Evolutionary conservation across 2,888 invertebrate genomes (phyloP), one percentile per base, ranked within the genome.

Genomic region (Drosophila longiperda): DNA sequence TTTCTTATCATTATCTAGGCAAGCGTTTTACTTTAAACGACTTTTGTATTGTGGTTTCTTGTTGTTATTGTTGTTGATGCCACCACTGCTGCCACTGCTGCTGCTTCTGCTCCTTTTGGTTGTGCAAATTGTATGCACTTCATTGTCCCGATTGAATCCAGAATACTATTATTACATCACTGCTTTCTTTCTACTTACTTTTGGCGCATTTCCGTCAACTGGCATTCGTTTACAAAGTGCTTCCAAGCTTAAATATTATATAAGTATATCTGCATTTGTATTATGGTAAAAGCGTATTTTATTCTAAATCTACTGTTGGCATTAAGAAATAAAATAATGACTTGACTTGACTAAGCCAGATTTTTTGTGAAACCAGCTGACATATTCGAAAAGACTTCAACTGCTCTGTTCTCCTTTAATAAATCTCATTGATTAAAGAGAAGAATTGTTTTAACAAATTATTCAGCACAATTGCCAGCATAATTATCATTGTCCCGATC

Each of bases 401-500:
- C 45, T 23, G 23, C 45, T 45, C 23, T 23, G 23, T 15, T 15
- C 8, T 3, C 15, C 8, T 15, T 20, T 23, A 1, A 2, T 8
- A 45, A 20, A 45, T 23, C 23, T 23, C 3, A 45, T 23, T 4
- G 45, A 45, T 45, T 23, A 20, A 20, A 20, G 45, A 12, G 12
- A 45, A 7, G 7, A 20, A 45, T 1, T 45, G 7, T 7, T 45
- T 45, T 20, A 7, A 20, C n/a, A 45, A 7, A 7, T 3, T 12
- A 45, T 45, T 20, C 45, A 45, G 20, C 20, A 23, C 23, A 23
- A 23, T 23, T 23, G 23, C 23, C 23, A 23, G 23, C 23, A 23
- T 23, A 23, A 23, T 23, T 23, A 23, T 23, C 23, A 23, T 23
- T 23, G 23, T 23, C 23, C 23, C 23, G 23, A 23, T 96, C 96